Conservation (phyloP, 2,113 vertebrate species). For the Aspidoscelis tigris region DNA sequence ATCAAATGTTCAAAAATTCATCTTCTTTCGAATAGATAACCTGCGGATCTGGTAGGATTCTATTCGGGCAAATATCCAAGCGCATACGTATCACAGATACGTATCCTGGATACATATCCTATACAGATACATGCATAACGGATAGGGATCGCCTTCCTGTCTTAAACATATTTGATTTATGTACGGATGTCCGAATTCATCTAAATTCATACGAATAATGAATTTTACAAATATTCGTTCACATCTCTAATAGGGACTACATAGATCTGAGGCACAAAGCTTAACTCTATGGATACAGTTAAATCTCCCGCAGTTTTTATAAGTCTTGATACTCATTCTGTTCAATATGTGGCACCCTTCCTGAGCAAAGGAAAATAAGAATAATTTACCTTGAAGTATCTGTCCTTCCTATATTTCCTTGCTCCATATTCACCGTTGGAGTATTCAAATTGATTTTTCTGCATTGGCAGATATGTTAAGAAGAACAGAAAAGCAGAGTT, state of each 20-base stretch:
- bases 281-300: not conserved
- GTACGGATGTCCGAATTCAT: too few relatives aligned
- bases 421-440: conserved; percentile 77
- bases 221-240: too few relatives aligned
- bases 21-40: too few relatives aligned
- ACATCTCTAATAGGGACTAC: not conserved
- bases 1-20: too few relatives aligned
- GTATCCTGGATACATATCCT: too few relatives aligned
- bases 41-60: too few relatives aligned
- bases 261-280: not conserved
- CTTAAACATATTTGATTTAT: too few relatives aligned
- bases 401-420: conserved; percentile 80
- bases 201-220: too few relatives aligned
- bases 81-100: too few relatives aligned
- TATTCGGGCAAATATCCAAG: too few relatives aligned
- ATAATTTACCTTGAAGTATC: conserved; percentile 81
- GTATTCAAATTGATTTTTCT: conserved; percentile 91
- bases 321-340: not conserved
- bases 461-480: conserved; percentile 46
- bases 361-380: not conserved
- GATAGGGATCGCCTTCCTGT: too few relatives aligned
- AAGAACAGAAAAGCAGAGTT: not conserved
- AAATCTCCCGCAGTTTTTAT: not conserved
- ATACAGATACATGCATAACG: too few relatives aligned
- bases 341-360: conserved; percentile 9